Base-by-base conservation (phyloP, 2,113 vertebrate species). In the Siphamia tubifer region DNA sequence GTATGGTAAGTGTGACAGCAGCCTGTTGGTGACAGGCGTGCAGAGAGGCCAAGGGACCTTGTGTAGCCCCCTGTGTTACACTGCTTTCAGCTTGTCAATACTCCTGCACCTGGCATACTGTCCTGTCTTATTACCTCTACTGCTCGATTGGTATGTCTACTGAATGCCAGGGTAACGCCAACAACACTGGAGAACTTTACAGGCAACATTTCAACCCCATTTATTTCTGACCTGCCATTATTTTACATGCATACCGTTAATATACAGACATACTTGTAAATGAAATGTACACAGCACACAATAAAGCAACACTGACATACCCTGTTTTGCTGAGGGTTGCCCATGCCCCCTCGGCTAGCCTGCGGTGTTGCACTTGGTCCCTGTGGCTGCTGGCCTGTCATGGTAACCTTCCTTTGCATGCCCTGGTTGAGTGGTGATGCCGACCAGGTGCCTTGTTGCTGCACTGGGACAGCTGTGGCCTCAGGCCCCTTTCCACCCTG, bases 341-440 rank as follows among this genome's bases (percentile, higher is more conserved):
- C 92, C 56, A 88, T 83, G 87, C 91, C 92, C 62, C 90, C 95
- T 84, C 90, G 93, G 81, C 94, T 87, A 63, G 90, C 91, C 66
- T 92, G 95, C 27, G 92, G 92, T 71, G 89, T 57, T 47, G 23
- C 69, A 21, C 63, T 75, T 44, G 80, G 74, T 68, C 77, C 82
- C 47, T 79, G 89, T 56, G 80, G 86, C 54, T 89, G 92, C 51
- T 90, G 91, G 68, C 92, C 90, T 85, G 89, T 35, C 68, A 97
- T 84, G 11, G 95, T 96, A 76, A 98, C 95, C 93, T 96, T 98
- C 89, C 96, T 93, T 45, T 92, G 83, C 56, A 94, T 83, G 54
- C 90, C 91, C 75, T 90, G 93, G 82, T 93, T 94, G 61, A 80
- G 85, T 23, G 95, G 93, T 13, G 65, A 72, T 63, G 85, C 81